Percentiles rank a stretch among this genome's conserved stretches.
Conservation (phyloP, 2,113 vertebrate genomes). For the Rattus rattus region DNA sequence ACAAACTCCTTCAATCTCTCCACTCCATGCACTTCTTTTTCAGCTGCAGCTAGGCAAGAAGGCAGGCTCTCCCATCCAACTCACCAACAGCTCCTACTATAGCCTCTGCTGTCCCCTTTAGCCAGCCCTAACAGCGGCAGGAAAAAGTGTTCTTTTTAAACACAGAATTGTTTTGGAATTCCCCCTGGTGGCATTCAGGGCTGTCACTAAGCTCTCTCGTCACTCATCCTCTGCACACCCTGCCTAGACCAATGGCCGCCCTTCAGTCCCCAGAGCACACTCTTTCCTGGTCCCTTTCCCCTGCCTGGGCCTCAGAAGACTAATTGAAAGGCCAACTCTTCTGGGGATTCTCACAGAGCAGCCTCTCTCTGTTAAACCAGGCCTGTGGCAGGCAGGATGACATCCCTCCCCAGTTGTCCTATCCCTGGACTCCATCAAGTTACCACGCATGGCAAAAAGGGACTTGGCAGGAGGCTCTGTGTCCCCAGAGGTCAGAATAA, state of each 20-base stretch:
- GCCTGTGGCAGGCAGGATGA: neutral
- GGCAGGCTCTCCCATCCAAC: neutral
- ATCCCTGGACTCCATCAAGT: neutral
- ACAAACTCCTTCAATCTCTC: neutral
- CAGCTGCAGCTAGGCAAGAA: neutral
- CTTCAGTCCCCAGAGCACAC: neutral
- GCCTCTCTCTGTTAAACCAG: neutral
- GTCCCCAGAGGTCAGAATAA: neutral
- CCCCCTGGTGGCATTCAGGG: neutral
- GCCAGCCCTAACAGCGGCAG: neutral
- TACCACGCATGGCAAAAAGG: neutral
- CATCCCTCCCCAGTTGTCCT: neutral
- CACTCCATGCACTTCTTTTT: neutral
- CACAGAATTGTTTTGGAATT: neutral
- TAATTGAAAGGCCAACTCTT: neutral
- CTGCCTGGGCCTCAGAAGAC: neutral
- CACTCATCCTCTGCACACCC: neutral
- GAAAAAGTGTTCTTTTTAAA: conserved; percentile 22
- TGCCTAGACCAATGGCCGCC: neutral
- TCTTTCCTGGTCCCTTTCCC: neutral
- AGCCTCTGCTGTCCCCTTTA: neutral
- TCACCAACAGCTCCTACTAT: neutral
- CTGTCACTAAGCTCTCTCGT: neutral
- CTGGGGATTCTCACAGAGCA: neutral
- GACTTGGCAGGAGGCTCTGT: neutral